A percentile compares a stretch with the other conserved stretches of the same genome.
Conservation (phyloP, 2,797 vertebrate species). For the Enteromius unitaeniatus region DNA sequence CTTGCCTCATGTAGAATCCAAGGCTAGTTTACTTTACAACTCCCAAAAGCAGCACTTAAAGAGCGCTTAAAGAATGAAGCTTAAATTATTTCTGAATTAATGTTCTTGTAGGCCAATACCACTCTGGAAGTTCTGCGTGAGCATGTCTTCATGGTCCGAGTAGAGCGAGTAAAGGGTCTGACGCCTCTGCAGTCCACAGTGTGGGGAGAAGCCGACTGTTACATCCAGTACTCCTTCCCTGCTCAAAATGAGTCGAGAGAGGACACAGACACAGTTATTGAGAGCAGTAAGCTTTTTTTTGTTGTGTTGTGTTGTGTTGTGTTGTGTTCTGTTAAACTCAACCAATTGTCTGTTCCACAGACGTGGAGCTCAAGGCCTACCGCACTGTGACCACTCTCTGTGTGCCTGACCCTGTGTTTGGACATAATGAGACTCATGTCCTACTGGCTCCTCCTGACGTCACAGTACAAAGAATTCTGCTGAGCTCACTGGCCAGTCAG, state of each 20-base stretch:
- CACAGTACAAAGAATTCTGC: constrained; percentile 89
- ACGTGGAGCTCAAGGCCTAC: constrained; percentile 79
- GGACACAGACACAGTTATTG: constrained; percentile 67
- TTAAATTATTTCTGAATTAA: neutral
- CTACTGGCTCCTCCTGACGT: constrained; percentile 82
- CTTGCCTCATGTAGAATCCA: constrained; percentile 60
- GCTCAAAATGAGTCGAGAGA: constrained; percentile 72
- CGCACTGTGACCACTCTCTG: constrained; percentile 89
- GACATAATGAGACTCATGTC: constrained; percentile 86
- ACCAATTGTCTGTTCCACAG: constrained; percentile 60
- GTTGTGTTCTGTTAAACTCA: neutral
- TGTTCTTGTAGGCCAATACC: constrained; percentile 65
- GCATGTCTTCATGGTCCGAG: constrained; percentile 87
- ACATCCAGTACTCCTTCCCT: constrained; percentile 91
- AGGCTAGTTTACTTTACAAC: constrained; percentile 65
- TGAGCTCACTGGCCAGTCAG: constrained; percentile 80
- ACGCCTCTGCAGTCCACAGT: constrained; percentile 90
- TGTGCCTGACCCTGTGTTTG: constrained; percentile 89
- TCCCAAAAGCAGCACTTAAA: neutral
- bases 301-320: too few species aligned
- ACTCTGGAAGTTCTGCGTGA: constrained; percentile 73
- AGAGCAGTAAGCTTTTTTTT: constrained; percentile 80
- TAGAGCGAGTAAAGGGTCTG: constrained; percentile 87
- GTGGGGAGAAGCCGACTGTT: constrained; percentile 98
- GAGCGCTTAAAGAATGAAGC: neutral